Percentiles rank a stretch among this genome's conserved stretches.
Evolutionary conservation across 2,797 vertebrate genomes (phyloP).

Genomic region (Sebastes oblongus): DNA sequence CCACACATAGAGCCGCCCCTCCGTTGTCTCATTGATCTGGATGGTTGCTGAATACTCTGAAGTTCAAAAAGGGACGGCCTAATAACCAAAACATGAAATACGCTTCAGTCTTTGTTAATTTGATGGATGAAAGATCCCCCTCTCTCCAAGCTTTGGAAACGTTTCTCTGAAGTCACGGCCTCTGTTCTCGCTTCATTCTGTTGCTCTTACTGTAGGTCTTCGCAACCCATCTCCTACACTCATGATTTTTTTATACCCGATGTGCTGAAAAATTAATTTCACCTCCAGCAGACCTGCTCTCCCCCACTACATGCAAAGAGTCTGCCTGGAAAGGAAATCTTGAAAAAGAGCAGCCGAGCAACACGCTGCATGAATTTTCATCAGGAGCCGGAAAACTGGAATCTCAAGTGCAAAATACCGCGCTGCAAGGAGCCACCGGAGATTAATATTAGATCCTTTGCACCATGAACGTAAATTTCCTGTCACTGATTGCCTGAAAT

Average conservation of each 20-base stretch:
- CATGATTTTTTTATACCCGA: slow-evolving; percentile 81
- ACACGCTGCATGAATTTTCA: slow-evolving; percentile 68
- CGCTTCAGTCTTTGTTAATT: slow-evolving; percentile 76
- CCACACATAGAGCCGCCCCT: slow-evolving; percentile 33
- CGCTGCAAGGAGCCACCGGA: slow-evolving; percentile 48
- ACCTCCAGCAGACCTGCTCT: slow-evolving; percentile 80
- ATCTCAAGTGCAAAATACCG: slow-evolving; percentile 60
- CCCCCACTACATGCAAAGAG: slow-evolving; percentile 67
- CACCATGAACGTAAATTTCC: slow-evolving; percentile 54
- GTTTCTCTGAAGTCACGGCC: slow-evolving; percentile 67
- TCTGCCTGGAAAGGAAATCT: slow-evolving; percentile 60
- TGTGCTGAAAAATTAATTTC: slow-evolving; percentile 83
- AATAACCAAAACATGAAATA: slow-evolving; percentile 69
- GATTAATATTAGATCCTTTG: slow-evolving; percentile 64
- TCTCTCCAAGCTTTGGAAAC: slow-evolving; percentile 55
- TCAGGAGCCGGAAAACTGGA: slow-evolving; percentile 57
- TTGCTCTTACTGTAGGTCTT: slow-evolving; percentile 45
- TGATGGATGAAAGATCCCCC: slow-evolving; percentile 75
- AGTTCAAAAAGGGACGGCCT: slow-evolving; percentile 44
- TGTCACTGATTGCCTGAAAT: slow-evolving; percentile 53
- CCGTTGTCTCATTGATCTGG: slow-evolving; percentile 54
- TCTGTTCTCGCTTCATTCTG: slow-evolving; percentile 73
- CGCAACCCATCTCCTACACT: slow-evolving; percentile 74
- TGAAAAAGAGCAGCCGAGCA: slow-evolving; percentile 59
- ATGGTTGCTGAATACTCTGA: slow-evolving; percentile 42